Evolutionary conservation across 1,140 invertebrate species (phyloP).

Genomic region (Leptinotarsa lineolata): DNA sequence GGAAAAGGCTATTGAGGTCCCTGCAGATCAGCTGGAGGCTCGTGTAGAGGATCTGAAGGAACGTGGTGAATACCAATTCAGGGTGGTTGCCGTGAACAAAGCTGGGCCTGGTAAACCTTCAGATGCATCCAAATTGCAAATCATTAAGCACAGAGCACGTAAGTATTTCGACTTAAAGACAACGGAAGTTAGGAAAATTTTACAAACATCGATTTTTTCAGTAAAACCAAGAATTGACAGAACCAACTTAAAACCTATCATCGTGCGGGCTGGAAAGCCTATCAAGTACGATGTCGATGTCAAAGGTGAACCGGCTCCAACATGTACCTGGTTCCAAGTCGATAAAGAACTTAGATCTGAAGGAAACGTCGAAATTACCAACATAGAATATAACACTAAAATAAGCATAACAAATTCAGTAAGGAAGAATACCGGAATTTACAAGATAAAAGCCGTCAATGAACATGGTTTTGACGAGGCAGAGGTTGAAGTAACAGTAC

Average conservation of each 20-base stretch:
- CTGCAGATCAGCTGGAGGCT: conserved; percentile 75
- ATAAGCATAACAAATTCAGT: conserved; percentile 83
- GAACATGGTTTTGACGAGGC: conserved; percentile 92
- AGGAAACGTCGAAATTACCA: conserved; percentile 81
- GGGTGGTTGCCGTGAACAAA: conserved; percentile 95
- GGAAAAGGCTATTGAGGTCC: conserved; percentile 79
- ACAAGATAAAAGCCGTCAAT: conserved; percentile 90
- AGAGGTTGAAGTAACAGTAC: conserved; percentile 88
- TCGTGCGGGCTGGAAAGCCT: conserved; percentile 87
- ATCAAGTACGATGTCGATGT: conserved; percentile 94
- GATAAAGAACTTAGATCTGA: conserved; percentile 63
- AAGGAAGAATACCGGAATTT: conserved; percentile 84
- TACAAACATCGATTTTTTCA: conserved; percentile 53
- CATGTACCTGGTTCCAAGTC: conserved; percentile 82
- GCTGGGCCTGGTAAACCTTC: conserved; percentile 92
- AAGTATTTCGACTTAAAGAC: conserved; percentile 57
- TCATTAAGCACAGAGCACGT: conserved; percentile 88
- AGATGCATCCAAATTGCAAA: conserved; percentile 89
- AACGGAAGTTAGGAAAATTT: no score
- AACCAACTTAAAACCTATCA: conserved; percentile 89
- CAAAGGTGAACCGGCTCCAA: conserved; percentile 91
- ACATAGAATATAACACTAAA: conserved; percentile 93
- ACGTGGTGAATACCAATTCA: conserved; percentile 92
- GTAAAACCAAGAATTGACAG: conserved; percentile 97
- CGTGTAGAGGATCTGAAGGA: conserved; percentile 88